phyloP scores from a whole-genome alignment of 2,113 vertebrate species.

The Bubo scandiacus region DNA sequence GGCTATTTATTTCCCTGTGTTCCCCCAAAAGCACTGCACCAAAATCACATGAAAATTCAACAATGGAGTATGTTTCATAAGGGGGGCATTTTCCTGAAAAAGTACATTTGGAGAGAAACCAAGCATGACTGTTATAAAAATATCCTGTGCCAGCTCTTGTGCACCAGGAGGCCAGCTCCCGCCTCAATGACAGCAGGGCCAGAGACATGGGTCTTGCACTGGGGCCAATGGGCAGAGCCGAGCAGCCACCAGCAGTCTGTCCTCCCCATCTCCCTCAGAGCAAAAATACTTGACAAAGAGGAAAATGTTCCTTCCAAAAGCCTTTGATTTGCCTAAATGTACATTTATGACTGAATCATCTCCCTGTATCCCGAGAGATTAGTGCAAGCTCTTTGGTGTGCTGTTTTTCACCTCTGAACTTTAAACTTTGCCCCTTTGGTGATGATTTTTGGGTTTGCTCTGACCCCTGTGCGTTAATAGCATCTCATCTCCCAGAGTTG shows the following conservation, averaged over 20 bases:
- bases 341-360: neutral
- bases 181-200: fast-evolving
- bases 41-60: neutral
- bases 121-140: neutral
- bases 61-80: fast-evolving
- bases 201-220: fast-evolving
- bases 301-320: neutral
- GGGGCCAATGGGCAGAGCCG: fast-evolving
- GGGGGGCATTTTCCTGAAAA: neutral
- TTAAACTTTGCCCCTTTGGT: neutral
- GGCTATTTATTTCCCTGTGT: neutral
- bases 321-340: neutral
- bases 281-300: neutral
- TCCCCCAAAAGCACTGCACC: neutral
- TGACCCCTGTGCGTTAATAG: neutral
- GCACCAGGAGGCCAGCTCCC: neutral
- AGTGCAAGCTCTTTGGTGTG: neutral
- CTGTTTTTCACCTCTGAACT: neutral
- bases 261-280: neutral
- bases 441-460: neutral
- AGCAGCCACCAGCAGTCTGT: neutral
- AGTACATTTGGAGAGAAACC: neutral
- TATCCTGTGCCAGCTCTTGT: neutral
- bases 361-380: neutral
- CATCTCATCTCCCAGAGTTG: fast-evolving